These are phyloP conservation scores for Bombus waltoni DNA, from an alignment of 1,140 invertebrate species.

Conservation along the genomic window DNA sequence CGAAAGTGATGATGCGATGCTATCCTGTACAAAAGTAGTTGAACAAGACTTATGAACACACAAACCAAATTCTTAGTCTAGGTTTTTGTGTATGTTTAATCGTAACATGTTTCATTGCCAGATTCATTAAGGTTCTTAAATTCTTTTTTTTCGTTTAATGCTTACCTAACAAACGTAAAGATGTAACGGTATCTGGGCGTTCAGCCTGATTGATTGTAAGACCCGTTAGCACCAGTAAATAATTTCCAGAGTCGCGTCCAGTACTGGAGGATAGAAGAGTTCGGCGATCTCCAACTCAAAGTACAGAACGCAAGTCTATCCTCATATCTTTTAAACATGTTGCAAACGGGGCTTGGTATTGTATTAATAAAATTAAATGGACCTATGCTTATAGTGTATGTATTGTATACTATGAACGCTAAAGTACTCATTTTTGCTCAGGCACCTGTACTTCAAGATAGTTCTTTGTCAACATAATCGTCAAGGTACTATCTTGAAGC, in stretches of 20 bases:
- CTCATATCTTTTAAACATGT: slow-evolving; percentile 33
- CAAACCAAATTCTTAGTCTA: slow-evolving; percentile 75
- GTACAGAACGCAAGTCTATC: slow-evolving; percentile 62
- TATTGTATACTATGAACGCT: slow-evolving; percentile 69
- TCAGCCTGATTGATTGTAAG: slow-evolving; percentile 66
- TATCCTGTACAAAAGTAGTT: slow-evolving; percentile 75
- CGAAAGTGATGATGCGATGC: slow-evolving; percentile 69
- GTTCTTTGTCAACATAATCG: slow-evolving; percentile 58
- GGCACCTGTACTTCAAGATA: slow-evolving; percentile 71
- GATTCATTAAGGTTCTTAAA: slow-evolving; percentile 53
- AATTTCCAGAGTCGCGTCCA: slow-evolving; percentile 59
- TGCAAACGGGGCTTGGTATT: slow-evolving; percentile 69
- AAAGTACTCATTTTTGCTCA: slow-evolving; percentile 71
- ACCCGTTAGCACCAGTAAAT: slow-evolving; percentile 69
- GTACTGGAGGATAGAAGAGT: slow-evolving; percentile 53
- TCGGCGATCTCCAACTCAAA: slow-evolving; percentile 43
- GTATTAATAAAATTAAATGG: slow-evolving; percentile 70
- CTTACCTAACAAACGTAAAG: slow-evolving; percentile 68
- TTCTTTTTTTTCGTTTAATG: slow-evolving; percentile 41
- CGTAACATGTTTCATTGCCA: slow-evolving; percentile 57
- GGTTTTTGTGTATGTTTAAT: slow-evolving; percentile 62
- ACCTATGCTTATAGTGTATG: slow-evolving; percentile 70
- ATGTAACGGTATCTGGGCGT: slow-evolving; percentile 66
- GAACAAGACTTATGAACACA: slow-evolving; percentile 74
- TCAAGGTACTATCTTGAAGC: slow-evolving; percentile 73